A percentile compares a stretch with the other conserved stretches of the same genome.
phyloP scores from a whole-genome alignment of 1,140 invertebrate species.

The Samia ricini region DNA sequence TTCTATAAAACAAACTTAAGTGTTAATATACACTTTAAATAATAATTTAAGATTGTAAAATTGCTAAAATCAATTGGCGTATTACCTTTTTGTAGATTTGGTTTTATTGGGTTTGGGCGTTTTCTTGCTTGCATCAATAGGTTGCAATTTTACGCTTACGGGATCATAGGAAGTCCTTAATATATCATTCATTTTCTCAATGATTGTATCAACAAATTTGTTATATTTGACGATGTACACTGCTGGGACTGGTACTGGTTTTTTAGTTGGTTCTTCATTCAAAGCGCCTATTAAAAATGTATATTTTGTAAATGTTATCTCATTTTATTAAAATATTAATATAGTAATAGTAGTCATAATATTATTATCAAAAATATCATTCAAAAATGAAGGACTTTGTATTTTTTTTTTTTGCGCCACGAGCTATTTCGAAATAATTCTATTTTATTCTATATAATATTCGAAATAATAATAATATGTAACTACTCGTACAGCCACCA shows the following conservation, averaged over 20 bases:
- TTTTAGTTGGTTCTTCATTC: conserved; percentile 47
- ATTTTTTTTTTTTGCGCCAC: too few species aligned
- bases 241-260: conserved; percentile 77
- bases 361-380: not conserved
- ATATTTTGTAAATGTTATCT: not conserved
- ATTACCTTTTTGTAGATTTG: conserved; percentile 67
- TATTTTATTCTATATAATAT: too few species aligned
- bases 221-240: conserved; percentile 89
- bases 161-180: conserved; percentile 88
- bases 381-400: too few species aligned
- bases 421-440: too few species aligned
- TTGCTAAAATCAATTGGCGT: too few species aligned
- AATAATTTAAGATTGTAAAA: not conserved
- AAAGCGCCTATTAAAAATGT: conserved; percentile 48
- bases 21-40: not conserved
- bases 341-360: not conserved
- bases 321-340: not conserved
- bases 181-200: conserved; percentile 87
- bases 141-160: conserved; percentile 87
- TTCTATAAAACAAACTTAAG: conserved; percentile 40
- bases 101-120: conserved; percentile 67
- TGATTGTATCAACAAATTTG: conserved; percentile 88
- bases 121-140: conserved; percentile 76
- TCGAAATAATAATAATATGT: too few species aligned
- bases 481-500: too few species aligned